These are phyloP conservation scores for Peucedramus taeniatus DNA, from an alignment of 2,113 vertebrate species.

Conservation along the genomic window DNA sequence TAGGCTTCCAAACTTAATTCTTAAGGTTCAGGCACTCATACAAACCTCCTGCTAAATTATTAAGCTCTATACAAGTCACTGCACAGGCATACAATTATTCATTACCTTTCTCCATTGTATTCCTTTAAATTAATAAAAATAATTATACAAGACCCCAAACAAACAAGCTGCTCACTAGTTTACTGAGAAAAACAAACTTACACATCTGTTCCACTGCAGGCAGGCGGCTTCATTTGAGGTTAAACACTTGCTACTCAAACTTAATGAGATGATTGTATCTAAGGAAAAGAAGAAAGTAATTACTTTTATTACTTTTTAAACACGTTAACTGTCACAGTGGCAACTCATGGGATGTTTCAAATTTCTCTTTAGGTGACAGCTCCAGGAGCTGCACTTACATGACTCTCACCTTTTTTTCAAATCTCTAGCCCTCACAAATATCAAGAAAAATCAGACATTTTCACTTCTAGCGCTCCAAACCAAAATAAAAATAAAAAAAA, in stretches of 20 bases:
- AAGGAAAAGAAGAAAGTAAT: slow-evolving; percentile 6
- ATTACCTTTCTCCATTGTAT: background rate
- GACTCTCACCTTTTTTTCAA: background rate
- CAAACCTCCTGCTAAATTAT: background rate
- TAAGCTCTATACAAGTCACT: background rate
- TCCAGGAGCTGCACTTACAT: background rate
- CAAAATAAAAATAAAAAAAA: background rate
- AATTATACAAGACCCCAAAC: background rate
- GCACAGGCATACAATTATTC: background rate
- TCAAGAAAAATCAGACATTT: background rate
- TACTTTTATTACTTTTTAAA: background rate
- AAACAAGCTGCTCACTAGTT: background rate
- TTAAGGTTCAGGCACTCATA: background rate
- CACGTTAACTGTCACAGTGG: background rate
- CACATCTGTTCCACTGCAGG: background rate
- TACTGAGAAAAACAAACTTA: slow-evolving; percentile 10
- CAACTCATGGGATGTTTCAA: background rate
- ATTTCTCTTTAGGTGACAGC: background rate
- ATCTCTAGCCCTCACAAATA: background rate
- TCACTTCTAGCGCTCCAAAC: background rate
- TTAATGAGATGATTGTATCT: slow-evolving; percentile 30
- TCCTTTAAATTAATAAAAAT: background rate
- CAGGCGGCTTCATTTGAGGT: slow-evolving; percentile 9
- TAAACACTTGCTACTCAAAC: background rate
- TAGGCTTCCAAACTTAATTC: background rate